Conservation (phyloP, 2,888 invertebrate species). For the Stenodera caucasica region DNA sequence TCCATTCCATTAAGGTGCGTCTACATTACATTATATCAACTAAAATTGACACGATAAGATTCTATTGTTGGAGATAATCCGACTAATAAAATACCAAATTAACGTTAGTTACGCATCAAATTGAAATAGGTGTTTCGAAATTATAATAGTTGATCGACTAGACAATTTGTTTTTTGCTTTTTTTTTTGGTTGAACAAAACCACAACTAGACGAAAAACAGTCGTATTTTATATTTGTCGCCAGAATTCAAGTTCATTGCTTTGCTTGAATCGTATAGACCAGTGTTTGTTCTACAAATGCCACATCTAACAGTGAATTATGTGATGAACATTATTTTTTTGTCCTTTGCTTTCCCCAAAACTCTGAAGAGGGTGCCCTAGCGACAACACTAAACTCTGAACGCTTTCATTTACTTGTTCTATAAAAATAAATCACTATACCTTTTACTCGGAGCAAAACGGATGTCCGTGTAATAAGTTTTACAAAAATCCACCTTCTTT, state of each 20-base stretch:
- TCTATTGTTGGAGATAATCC: no score
- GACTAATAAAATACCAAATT: no score
- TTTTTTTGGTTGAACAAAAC: conserved; percentile 9
- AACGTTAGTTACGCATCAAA: no score
- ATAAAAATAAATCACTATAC: conserved; percentile 36
- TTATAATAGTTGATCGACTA: conserved; percentile 17
- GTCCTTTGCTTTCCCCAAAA: conserved; percentile 33
- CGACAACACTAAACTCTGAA: conserved; percentile 35
- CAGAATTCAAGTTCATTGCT: conserved; percentile 35
- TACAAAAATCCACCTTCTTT: conserved; percentile 31
- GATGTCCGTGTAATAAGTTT: conserved; percentile 34
- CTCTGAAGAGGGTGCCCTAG: conserved; percentile 33
- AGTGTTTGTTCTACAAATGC: conserved; percentile 32
- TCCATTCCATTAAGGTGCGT: no score
- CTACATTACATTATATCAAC: no score
- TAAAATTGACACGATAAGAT: no score
- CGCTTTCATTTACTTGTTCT: conserved; percentile 37
- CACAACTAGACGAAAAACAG: conserved; percentile 16
- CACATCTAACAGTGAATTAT: conserved; percentile 37
- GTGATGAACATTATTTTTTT: conserved; percentile 37
- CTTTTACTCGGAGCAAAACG: conserved; percentile 29
- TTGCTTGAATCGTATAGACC: conserved; percentile 27
- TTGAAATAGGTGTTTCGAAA: no score
- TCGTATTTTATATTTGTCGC: conserved; percentile 28
- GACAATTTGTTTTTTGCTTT: conserved; percentile 9